These are phyloP conservation scores for Orientallactaga sibirica DNA, from an alignment of 2,797 vertebrate genomes.

Conservation along the genomic window DNA sequence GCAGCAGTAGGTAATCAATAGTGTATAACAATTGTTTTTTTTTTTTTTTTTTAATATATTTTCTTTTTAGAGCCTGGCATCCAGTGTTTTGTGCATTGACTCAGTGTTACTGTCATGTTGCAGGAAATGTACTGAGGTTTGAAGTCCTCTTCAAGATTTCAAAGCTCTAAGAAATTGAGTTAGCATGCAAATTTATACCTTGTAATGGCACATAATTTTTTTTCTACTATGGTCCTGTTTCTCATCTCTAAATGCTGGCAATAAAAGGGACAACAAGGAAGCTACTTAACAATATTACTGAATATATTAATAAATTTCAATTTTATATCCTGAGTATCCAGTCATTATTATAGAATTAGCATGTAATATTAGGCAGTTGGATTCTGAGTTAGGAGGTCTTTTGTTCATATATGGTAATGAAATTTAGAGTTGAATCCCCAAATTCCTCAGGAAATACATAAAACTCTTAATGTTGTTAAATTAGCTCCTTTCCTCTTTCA, in stretches of 20 bases:
- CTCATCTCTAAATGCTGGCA: background rate
- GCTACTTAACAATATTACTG: background rate
- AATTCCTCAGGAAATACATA: conserved; percentile 41
- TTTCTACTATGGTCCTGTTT: background rate
- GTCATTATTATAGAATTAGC: background rate
- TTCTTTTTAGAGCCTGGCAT: background rate
- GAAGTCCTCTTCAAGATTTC: conserved; percentile 31
- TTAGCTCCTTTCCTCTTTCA: conserved; percentile 21
- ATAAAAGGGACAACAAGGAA: background rate
- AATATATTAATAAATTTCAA: background rate
- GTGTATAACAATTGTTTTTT: background rate
- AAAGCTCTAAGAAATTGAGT: conserved; percentile 57
- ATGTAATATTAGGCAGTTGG: background rate
- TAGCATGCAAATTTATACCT: conserved; percentile 15
- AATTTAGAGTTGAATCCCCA: conserved; percentile 11
- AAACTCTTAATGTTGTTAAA: conserved; percentile 55
- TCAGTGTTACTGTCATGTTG: background rate
- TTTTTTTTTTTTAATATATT: conserved; percentile 24
- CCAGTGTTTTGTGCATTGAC: background rate
- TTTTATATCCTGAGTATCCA: background rate
- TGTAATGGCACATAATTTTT: conserved; percentile 42
- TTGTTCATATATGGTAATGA: background rate
- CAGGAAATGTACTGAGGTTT: background rate
- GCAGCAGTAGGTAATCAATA: background rate
- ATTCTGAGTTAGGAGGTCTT: background rate